Conservation (phyloP, 1,140 invertebrate species). For the Chironomus striatipennis region DNA sequence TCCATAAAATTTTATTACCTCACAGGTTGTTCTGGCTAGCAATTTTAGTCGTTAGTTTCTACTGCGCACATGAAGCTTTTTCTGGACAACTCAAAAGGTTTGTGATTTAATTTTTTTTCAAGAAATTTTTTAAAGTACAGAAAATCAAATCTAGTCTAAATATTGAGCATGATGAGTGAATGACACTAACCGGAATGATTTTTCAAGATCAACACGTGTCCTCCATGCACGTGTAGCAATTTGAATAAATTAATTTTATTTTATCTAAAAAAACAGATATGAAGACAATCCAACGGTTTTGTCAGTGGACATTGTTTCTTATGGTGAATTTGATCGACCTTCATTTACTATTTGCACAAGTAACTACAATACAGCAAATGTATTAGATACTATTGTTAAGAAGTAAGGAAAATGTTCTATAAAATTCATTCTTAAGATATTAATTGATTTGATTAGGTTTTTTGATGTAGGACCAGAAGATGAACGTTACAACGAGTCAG, state of each 20-base stretch:
- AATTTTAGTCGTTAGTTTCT: neutral
- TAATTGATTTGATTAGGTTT: neutral
- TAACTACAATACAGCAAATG: neutral
- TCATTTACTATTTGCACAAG: constrained; percentile 3
- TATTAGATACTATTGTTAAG: neutral
- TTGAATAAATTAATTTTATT: neutral
- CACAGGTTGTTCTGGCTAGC: neutral
- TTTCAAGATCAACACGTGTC: too few relatives aligned
- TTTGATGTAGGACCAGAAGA: neutral
- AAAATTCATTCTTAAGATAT: neutral
- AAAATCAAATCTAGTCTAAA: too few relatives aligned
- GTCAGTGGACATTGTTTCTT: neutral
- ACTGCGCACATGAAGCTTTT: neutral
- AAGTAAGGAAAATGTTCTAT: neutral
- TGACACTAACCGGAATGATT: neutral
- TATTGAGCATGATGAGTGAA: too few relatives aligned
- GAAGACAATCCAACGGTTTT: neutral
- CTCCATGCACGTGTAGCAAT: neutral
- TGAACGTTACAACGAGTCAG: neutral
- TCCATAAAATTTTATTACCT: neutral
- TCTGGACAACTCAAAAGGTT: constrained; percentile 1
- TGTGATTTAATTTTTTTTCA: too few relatives aligned
- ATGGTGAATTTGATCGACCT: neutral
- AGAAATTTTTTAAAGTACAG: too few relatives aligned
- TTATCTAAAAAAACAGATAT: neutral